These are phyloP conservation scores for Spisula solida DNA, from an alignment of 2,888 invertebrate genomes.

Conservation along the genomic window DNA sequence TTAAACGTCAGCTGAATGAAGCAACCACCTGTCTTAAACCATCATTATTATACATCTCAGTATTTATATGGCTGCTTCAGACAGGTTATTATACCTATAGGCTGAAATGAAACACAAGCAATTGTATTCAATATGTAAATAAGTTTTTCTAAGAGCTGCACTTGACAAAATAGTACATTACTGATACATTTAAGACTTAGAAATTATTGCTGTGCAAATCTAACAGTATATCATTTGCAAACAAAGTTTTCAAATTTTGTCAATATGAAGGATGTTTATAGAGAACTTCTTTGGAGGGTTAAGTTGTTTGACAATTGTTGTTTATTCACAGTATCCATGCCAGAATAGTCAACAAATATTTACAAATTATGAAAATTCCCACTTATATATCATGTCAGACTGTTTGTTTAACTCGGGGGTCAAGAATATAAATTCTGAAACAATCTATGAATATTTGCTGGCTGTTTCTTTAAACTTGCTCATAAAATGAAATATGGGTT, in stretches of 20 bases:
- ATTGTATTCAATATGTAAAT: too few species aligned
- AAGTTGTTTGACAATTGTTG: conserved; percentile 20
- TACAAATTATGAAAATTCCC: conserved; percentile 41
- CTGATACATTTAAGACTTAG: not conserved
- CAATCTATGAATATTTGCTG: conserved; percentile 19
- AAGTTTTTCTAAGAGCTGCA: not conserved
- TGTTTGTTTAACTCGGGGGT: conserved; percentile 28
- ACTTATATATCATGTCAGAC: not conserved
- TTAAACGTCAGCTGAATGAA: too few species aligned
- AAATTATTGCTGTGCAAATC: not conserved
- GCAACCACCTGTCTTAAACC: too few species aligned
- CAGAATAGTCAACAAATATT: conserved; percentile 51
- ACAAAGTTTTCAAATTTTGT: not conserved
- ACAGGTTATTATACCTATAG: too few species aligned
- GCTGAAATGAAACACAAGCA: too few species aligned
- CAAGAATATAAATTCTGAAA: conserved; percentile 7
- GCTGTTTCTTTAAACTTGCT: not conserved
- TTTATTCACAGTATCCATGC: conserved; percentile 34
- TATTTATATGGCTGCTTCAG: too few species aligned
- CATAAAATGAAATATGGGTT: not conserved
- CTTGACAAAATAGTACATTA: not conserved
- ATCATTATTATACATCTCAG: too few species aligned
- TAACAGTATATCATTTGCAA: not conserved
- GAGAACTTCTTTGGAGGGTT: conserved; percentile 3
- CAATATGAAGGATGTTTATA: not conserved